A percentile compares a stretch with the other conserved stretches of the same genome.
These are phyloP conservation scores for Thumatha senex DNA, from an alignment of 2,888 invertebrate species.

Conservation along the genomic window DNA sequence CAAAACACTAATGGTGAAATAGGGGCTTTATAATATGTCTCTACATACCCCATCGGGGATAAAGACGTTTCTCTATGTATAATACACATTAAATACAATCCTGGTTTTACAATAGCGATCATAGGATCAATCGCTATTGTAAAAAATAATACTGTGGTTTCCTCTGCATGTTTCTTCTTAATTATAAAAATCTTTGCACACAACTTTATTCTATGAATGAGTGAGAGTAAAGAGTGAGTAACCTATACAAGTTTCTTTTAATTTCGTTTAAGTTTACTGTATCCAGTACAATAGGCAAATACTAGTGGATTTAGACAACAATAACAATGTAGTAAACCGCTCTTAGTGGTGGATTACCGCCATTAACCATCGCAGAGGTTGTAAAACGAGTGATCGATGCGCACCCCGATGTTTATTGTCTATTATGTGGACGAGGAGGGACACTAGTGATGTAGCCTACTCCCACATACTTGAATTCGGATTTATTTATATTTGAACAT, in stretches of 20 bases:
- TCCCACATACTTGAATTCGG: slow-evolving; percentile 1
- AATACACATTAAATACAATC: no score
- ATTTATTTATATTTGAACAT: slow-evolving; percentile 18
- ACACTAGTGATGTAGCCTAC: slow-evolving; percentile 38
- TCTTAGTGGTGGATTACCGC: slow-evolving; percentile 75
- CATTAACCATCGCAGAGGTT: slow-evolving; percentile 68
- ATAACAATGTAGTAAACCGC: slow-evolving; percentile 68
- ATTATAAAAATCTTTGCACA: no score
- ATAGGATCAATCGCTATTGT: no score
- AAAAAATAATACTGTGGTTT: no score
- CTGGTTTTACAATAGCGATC: no score
- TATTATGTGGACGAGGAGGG: slow-evolving; percentile 50
- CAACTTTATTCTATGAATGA: no score
- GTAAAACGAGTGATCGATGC: slow-evolving; percentile 77
- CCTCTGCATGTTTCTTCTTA: not conserved
- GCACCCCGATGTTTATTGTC: slow-evolving; percentile 63
- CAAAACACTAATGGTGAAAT: no score
- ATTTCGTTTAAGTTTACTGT: slow-evolving; percentile 24
- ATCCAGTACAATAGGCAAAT: slow-evolving; percentile 34
- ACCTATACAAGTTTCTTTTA: not conserved
- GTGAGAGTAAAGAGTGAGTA: no score
- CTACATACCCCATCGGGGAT: no score
- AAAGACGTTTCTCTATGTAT: no score
- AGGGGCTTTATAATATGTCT: no score
- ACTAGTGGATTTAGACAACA: slow-evolving; percentile 51